These are phyloP conservation scores for Volucella zonaria DNA, from an alignment of 2,888 invertebrate species.

Conservation along the genomic window DNA sequence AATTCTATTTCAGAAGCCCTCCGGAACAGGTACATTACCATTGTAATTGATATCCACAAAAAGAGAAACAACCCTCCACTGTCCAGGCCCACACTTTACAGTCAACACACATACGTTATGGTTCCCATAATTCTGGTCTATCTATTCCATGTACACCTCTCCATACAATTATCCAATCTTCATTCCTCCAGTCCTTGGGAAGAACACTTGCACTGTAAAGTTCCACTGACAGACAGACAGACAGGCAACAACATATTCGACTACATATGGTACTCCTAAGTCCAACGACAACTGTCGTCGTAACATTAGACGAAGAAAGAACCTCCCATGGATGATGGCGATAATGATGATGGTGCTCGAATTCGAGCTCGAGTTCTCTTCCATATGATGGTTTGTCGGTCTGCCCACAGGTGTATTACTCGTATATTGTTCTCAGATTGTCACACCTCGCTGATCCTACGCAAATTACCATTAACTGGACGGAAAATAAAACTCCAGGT, in stretches of 20 bases:
- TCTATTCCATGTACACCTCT: neutral
- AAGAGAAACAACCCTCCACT: slow-evolving; percentile 21
- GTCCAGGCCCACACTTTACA: slow-evolving; percentile 8
- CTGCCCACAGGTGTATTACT: slow-evolving; percentile 70
- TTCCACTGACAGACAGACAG: neutral
- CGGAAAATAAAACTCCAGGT: slow-evolving; percentile 50
- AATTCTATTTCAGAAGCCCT: neutral
- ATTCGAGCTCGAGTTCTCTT: slow-evolving; percentile 54
- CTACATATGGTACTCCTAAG: too few species aligned
- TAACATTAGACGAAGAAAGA: slow-evolving; percentile 67
- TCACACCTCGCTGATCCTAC: slow-evolving; percentile 73
- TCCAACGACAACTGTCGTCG: slow-evolving; percentile 53
- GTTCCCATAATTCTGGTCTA: slow-evolving; percentile 43
- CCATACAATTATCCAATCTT: slow-evolving; percentile 20
- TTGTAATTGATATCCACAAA: slow-evolving; percentile 29
- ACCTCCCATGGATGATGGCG: slow-evolving; percentile 39
- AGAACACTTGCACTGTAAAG: slow-evolving; percentile 33
- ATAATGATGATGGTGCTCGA: slow-evolving; percentile 53
- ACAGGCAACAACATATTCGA: too few species aligned
- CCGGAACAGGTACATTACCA: slow-evolving; percentile 23
- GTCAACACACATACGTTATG: slow-evolving; percentile 10
- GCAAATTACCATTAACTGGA: slow-evolving; percentile 70
- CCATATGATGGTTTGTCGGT: slow-evolving; percentile 23
- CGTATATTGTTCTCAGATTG: slow-evolving; percentile 61
- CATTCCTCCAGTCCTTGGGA: slow-evolving; percentile 8